phyloP scores from a whole-genome alignment of 2,888 invertebrate species.

The Phalangium opilio region DNA sequence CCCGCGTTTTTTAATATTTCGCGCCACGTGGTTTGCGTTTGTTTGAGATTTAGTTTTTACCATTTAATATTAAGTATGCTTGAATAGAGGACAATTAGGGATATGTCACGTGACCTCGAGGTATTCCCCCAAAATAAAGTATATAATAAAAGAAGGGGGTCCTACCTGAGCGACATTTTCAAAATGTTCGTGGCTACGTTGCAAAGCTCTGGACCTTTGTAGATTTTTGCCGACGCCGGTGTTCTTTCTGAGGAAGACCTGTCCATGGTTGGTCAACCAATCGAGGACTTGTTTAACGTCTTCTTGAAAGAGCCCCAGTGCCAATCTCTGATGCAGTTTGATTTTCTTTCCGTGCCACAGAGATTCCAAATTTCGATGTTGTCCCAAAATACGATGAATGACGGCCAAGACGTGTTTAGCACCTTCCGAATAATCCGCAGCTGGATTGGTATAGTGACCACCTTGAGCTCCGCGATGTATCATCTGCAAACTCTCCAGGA shows the following conservation, averaged over 20 bases:
- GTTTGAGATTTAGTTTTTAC: too few species aligned
- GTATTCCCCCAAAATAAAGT: too few species aligned
- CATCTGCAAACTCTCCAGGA: slow-evolving; percentile 30
- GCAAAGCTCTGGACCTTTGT: slow-evolving; percentile 85
- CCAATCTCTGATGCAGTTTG: slow-evolving; percentile 82
- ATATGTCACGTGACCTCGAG: too few species aligned
- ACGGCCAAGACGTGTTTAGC: slow-evolving; percentile 91
- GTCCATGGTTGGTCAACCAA: slow-evolving; percentile 94
- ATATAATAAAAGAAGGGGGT: too few species aligned
- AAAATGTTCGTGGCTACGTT: slow-evolving; percentile 96
- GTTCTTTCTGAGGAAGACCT: slow-evolving; percentile 89
- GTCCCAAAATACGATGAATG: slow-evolving; percentile 89
- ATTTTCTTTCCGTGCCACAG: slow-evolving; percentile 90
- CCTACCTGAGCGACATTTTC: slow-evolving; percentile 91
- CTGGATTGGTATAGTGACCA: slow-evolving; percentile 62
- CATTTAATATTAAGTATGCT: too few species aligned
- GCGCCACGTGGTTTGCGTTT: too few species aligned
- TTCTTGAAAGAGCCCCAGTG: slow-evolving; percentile 82
- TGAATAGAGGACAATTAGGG: too few species aligned
- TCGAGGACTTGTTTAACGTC: slow-evolving; percentile 94
- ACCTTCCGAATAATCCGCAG: slow-evolving; percentile 87
- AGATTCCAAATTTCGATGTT: slow-evolving; percentile 82
- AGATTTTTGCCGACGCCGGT: slow-evolving; percentile 91
- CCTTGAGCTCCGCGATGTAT: slow-evolving; percentile 31
- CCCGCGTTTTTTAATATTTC: too few species aligned